Percentiles rank a stretch among this genome's conserved stretches.
These are phyloP conservation scores for Xenopus petersii DNA, from an alignment of 2,797 vertebrate genomes.

Conservation along the genomic window DNA sequence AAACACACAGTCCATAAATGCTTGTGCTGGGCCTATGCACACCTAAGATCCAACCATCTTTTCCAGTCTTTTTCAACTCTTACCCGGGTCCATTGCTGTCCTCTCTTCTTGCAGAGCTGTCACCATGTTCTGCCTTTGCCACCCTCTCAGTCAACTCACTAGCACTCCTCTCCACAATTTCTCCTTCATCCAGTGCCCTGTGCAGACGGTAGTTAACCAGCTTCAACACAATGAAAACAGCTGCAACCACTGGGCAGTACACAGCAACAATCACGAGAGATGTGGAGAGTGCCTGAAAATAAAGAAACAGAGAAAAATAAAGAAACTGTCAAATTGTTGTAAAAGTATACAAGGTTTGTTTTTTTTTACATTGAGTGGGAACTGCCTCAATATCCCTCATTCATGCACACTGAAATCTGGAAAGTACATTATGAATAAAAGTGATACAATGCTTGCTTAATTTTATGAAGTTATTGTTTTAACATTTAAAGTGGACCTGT, in stretches of 20 bases:
- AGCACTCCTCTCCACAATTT: conserved; percentile 87
- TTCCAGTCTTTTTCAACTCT: conserved; percentile 49
- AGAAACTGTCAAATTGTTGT: no score
- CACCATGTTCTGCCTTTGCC: conserved; percentile 75
- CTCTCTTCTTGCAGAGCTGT: conserved; percentile 76
- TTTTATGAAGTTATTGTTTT: no score
- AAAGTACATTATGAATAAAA: no score
- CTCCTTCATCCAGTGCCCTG: conserved; percentile 92
- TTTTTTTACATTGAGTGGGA: no score
- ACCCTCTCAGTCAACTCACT: conserved; percentile 75
- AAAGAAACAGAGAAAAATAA: conserved; percentile 24
- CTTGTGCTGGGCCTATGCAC: no score
- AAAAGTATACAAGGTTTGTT: no score
- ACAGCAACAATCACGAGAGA: conserved; percentile 95
- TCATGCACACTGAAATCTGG: no score
- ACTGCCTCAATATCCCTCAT: no score
- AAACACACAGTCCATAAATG: no score
- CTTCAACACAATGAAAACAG: conserved; percentile 93
- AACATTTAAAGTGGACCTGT: no score
- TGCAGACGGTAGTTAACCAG: conserved; percentile 95
- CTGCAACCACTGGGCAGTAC: conserved; percentile 94
- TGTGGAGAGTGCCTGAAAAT: conserved; percentile 87
- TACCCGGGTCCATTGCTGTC: conserved; percentile 95
- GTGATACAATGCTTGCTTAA: no score
- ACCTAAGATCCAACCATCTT: no score